These are phyloP conservation scores for Drosophila pseudotakahashii DNA, from an alignment of 2,888 invertebrate genomes.

Conservation along the genomic window DNA sequence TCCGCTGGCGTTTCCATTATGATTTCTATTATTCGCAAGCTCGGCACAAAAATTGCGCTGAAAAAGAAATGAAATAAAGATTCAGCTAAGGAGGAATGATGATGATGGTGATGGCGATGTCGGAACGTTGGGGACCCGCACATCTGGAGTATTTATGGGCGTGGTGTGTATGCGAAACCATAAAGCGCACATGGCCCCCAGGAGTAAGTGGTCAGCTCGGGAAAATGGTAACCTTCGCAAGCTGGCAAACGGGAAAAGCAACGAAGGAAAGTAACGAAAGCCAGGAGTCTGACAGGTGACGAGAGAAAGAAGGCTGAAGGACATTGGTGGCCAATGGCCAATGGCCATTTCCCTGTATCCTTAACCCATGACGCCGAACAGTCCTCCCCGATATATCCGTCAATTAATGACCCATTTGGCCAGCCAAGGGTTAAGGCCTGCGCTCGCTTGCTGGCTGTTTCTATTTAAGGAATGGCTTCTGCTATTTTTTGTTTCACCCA, in stretches of 20 bases:
- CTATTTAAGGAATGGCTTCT: constrained; percentile 51
- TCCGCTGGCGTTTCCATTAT: constrained; percentile 29
- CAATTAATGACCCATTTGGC: constrained; percentile 44
- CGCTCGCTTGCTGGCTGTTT: constrained; percentile 28
- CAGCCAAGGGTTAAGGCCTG: constrained; percentile 35
- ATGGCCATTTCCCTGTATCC: constrained; percentile 3
- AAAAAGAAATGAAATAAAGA: constrained; percentile 51
- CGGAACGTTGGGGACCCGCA: constrained; percentile 23
- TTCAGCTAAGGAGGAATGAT: constrained; percentile 42
- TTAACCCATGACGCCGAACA: constrained; percentile 17
- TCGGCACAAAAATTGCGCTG: constrained; percentile 43
- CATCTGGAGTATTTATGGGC: constrained; percentile 25
- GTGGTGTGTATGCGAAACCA: constrained; percentile 45
- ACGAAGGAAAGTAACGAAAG: constrained; percentile 4
- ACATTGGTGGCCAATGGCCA: constrained; percentile 7
- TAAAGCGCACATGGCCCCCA: constrained; percentile 56
- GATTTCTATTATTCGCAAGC: constrained; percentile 44
- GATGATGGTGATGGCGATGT: constrained; percentile 28
- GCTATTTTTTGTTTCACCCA: constrained; percentile 26
- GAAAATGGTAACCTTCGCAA: too few relatives aligned
- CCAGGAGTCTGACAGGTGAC: constrained; percentile 33
- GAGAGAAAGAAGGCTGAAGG: background rate
- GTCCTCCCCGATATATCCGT: constrained; percentile 18
- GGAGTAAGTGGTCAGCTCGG: constrained; percentile 49
- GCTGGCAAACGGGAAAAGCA: background rate